A percentile compares a stretch with the other conserved stretches of the same genome.
phyloP scores from a whole-genome alignment of 2,113 vertebrate species.

The Haliaeetus leucogaster region DNA sequence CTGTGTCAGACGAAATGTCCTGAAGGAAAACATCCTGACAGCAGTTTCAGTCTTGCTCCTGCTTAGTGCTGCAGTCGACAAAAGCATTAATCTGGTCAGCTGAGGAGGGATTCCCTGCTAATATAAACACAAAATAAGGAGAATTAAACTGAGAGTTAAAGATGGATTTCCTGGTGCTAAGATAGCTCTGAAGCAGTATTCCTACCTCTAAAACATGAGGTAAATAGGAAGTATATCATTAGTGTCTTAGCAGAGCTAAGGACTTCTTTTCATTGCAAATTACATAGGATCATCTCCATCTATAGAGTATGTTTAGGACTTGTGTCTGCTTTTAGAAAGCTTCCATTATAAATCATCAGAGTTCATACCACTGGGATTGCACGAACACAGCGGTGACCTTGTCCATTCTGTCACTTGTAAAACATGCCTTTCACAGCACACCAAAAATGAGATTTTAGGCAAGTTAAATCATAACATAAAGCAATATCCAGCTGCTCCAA shows the following conservation, averaged over 20 bases:
- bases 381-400: not conserved
- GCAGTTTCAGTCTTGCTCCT: not conserved
- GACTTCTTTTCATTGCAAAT: not conserved
- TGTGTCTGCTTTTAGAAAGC: not conserved
- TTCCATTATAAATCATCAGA: not conserved
- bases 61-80: accelerated
- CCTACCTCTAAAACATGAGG: not conserved
- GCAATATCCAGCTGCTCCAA: not conserved
- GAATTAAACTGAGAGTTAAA: not conserved
- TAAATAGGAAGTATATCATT: not conserved
- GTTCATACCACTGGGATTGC: not conserved
- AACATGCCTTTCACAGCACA: not conserved
- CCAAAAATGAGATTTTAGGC: not conserved
- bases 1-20: not conserved
- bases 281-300: not conserved
- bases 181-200: not conserved
- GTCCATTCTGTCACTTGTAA: not conserved
- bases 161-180: not conserved
- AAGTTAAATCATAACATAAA: not conserved
- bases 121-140: not conserved
- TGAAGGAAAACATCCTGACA: not conserved
- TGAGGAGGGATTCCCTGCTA: not conserved
- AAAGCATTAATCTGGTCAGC: not conserved
- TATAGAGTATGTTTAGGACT: not conserved
- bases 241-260: not conserved